phyloP scores from a whole-genome alignment of 2,113 vertebrate genomes.

The Colinus virginianus region DNA sequence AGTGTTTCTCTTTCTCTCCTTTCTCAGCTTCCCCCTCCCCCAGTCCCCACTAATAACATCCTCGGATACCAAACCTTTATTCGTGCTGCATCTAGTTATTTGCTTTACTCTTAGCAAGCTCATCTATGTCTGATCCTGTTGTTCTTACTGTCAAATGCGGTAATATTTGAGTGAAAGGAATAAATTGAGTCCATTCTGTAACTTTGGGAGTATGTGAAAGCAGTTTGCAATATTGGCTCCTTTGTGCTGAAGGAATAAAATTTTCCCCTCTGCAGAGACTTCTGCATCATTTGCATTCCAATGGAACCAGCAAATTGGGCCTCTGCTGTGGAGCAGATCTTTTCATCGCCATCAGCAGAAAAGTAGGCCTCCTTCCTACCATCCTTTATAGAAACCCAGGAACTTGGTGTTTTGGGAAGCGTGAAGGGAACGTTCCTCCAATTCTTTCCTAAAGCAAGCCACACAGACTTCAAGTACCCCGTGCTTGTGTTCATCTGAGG shows the following conservation, averaged over 20 bases:
- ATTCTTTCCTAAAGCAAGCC: background rate
- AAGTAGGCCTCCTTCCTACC: background rate
- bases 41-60: constrained; percentile 35
- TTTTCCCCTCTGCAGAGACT: constrained; percentile 37
- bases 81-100: constrained; percentile 43
- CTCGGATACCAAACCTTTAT: background rate
- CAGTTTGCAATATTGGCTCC: constrained; percentile 13
- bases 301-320: constrained; percentile 34
- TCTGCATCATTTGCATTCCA: constrained; percentile 63
- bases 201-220: background rate
- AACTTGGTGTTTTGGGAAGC: background rate
- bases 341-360: background rate
- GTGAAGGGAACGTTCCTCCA: background rate
- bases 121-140: constrained; percentile 16
- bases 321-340: background rate
- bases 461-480: background rate
- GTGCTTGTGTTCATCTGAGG: background rate
- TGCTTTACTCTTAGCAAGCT: constrained; percentile 53
- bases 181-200: constrained; percentile 13
- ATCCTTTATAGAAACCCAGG: background rate
- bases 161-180: constrained; percentile 21
- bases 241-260: constrained; percentile 51
- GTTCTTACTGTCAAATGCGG: constrained; percentile 15
- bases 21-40: constrained; percentile 56
- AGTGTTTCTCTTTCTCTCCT: constrained; percentile 60